Percentiles rank a stretch among this genome's conserved stretches.
Evolutionary conservation across 2,797 vertebrate genomes (phyloP).

Genomic region (Brotula barbata): DNA sequence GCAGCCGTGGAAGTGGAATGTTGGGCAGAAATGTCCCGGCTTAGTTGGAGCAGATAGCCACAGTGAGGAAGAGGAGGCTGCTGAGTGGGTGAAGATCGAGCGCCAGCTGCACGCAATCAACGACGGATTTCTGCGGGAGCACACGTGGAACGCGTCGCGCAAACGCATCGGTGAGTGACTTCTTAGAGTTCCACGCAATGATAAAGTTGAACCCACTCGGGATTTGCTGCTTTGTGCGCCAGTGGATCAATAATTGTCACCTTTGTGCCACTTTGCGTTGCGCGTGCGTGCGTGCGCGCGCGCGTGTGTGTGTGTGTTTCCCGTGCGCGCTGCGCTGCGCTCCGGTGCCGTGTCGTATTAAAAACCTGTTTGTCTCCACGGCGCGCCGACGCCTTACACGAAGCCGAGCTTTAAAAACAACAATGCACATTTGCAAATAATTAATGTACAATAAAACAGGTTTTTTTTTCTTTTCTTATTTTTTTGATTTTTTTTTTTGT

Average conservation of each 20-base stretch:
- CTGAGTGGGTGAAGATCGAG: conserved; percentile 40
- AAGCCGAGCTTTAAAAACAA: too few species aligned
- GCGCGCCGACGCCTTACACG: too few species aligned
- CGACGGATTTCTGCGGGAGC: conserved; percentile 17
- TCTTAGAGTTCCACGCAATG: rapidly evolving
- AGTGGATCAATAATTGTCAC: background rate
- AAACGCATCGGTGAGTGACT: conserved; percentile 47
- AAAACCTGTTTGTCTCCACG: too few species aligned
- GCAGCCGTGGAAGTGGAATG: conserved; percentile 35
- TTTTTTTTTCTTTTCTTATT: too few species aligned
- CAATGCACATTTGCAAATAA: too few species aligned
- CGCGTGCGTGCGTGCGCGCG: conserved; percentile 25
- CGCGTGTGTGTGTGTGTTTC: background rate
- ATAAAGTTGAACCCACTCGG: conserved; percentile 10
- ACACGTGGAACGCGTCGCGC: conserved; percentile 62
- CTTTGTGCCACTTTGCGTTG: conserved; percentile 23
- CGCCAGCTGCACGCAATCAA: conserved; percentile 49
- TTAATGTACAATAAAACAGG: too few species aligned
- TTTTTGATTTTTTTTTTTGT: too few species aligned
- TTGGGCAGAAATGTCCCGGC: conserved; percentile 51
- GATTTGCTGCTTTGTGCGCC: background rate
- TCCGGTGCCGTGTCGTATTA: too few species aligned
- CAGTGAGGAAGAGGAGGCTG: conserved; percentile 31
- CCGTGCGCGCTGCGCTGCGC: background rate
- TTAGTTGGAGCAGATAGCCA: conserved; percentile 24